Evolutionary conservation across 2,797 vertebrate species (phyloP).

Genomic region (Tragopan temminckii): DNA sequence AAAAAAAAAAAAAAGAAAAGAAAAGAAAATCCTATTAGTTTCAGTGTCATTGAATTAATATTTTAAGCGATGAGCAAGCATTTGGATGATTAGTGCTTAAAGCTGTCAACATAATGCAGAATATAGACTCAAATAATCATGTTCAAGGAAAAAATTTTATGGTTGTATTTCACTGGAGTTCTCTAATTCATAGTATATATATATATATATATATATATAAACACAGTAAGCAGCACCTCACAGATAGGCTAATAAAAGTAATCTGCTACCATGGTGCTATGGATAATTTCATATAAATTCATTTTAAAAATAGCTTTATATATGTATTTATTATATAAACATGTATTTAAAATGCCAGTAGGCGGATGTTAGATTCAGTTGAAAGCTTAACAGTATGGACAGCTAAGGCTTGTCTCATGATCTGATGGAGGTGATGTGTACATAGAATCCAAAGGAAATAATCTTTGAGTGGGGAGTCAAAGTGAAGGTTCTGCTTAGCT

Average conservation of each 20-base stretch:
- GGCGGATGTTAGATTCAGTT: background rate
- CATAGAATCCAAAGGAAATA: background rate
- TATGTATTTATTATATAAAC: background rate
- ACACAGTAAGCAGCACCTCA: background rate
- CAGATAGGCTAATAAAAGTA: background rate
- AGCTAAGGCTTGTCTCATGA: background rate
- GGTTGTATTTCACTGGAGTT: background rate
- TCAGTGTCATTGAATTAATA: background rate
- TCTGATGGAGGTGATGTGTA: background rate
- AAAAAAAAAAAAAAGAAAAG: background rate
- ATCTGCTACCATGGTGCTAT: background rate
- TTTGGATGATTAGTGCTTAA: background rate
- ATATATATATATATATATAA: background rate
- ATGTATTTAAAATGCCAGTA: background rate
- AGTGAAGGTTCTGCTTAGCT: background rate
- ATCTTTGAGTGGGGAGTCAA: background rate
- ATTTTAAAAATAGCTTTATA: background rate
- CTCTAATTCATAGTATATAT: background rate
- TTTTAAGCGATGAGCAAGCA: background rate
- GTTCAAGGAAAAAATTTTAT: background rate
- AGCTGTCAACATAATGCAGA: background rate
- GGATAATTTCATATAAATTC: background rate
- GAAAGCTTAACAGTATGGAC: background rate
- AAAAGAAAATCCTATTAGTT: background rate
- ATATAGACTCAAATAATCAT: background rate